These are phyloP conservation scores for Lasioglossum vierecki DNA, from an alignment of 2,888 invertebrate genomes.

Conservation along the genomic window DNA sequence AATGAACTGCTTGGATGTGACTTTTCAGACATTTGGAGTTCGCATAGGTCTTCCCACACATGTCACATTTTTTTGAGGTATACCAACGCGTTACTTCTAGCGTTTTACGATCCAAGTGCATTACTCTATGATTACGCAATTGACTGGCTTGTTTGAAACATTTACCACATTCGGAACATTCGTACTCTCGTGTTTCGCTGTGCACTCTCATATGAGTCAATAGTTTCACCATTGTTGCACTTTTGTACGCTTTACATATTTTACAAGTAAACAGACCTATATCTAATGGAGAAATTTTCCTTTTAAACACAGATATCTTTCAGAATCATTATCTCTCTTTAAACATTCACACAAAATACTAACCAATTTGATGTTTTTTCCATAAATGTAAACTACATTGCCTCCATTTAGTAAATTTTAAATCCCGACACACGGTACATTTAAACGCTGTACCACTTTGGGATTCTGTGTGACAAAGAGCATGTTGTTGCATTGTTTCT, in stretches of 20 bases:
- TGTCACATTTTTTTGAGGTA: constrained; percentile 88
- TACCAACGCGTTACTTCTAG: constrained; percentile 84
- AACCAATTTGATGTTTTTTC: constrained; percentile 87
- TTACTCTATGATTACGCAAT: constrained; percentile 86
- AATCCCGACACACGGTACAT: constrained; percentile 85
- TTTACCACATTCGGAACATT: constrained; percentile 86
- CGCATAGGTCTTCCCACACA: constrained; percentile 89
- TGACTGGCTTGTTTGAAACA: constrained; percentile 87
- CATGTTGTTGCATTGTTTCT: constrained; percentile 84
- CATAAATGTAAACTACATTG: constrained; percentile 89
- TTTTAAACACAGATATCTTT: neutral
- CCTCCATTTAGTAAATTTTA: constrained; percentile 87
- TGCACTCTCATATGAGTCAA: constrained; percentile 88
- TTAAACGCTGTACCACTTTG: constrained; percentile 83
- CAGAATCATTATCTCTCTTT: neutral
- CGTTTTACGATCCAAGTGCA: constrained; percentile 84
- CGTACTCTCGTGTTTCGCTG: constrained; percentile 84
- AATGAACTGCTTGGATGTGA: constrained; percentile 90
- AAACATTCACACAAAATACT: constrained; percentile 26
- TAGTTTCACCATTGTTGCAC: constrained; percentile 86
- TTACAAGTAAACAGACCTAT: constrained; percentile 87
- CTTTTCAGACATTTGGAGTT: constrained; percentile 89
- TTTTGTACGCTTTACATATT: constrained; percentile 86
- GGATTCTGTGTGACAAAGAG: constrained; percentile 84
- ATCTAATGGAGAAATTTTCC: constrained; percentile 77